phyloP scores from a whole-genome alignment of 2,888 invertebrate genomes.

The Mesorhabditis spiculigera region DNA sequence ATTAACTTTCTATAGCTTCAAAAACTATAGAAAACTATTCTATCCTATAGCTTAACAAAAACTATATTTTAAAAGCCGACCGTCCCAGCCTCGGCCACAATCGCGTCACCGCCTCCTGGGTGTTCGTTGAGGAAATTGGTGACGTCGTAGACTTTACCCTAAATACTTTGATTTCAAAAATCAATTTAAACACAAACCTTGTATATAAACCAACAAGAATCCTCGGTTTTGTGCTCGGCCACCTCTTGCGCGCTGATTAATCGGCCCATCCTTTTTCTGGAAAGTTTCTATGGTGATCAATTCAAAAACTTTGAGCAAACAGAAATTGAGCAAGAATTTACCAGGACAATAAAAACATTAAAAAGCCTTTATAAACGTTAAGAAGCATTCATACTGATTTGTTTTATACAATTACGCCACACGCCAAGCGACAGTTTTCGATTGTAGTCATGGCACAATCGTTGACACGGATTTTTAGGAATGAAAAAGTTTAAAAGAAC shows the following conservation, averaged over 20 bases:
- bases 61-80: constrained; percentile 12
- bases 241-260: background rate
- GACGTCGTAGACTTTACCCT: constrained; percentile 49
- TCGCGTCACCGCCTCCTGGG: constrained; percentile 53
- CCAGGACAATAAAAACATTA: too few relatives aligned
- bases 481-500: too few relatives aligned
- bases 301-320: too few relatives aligned
- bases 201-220: background rate
- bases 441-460: too few relatives aligned
- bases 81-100: constrained; percentile 41
- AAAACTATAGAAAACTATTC: background rate
- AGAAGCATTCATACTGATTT: too few relatives aligned
- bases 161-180: too few relatives aligned
- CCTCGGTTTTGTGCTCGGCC: constrained; percentile 3
- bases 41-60: background rate
- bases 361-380: too few relatives aligned
- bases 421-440: too few relatives aligned
- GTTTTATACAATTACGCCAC: too few relatives aligned
- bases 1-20: background rate
- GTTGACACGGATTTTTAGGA: too few relatives aligned
- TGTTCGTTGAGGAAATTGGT: constrained; percentile 72
- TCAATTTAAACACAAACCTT: background rate
- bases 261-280: background rate
- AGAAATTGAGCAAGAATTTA: background rate
- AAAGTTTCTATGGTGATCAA: too few relatives aligned